Evolutionary conservation across 30 jellyfish, hydroid and myxozoan species (phyloP).

Genomic region (Sanderia malayensis): DNA sequence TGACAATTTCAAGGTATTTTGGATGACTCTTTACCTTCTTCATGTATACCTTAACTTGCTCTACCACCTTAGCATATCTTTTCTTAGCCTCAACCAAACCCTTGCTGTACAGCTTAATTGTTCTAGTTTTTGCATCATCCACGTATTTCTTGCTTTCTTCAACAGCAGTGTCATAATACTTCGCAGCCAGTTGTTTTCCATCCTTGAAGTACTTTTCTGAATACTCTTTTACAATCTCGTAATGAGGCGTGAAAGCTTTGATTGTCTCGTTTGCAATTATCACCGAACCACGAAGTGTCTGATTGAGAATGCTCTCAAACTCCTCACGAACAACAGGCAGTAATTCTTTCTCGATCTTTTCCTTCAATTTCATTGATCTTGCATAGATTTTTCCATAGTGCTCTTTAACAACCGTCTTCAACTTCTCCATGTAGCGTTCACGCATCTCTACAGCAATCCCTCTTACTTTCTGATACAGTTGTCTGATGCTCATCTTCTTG

Average conservation of each 20-base stretch:
- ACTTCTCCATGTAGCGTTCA: conserved; percentile 11
- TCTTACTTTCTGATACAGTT: conserved; percentile 36
- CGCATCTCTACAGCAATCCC: conserved; percentile 4
- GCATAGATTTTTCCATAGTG: conserved; percentile 41
- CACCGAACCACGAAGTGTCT: conserved; percentile 78
- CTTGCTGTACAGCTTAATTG: conserved; percentile 39
- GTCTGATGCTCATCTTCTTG: conserved; percentile 64
- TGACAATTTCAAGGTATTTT: conserved; percentile 42
- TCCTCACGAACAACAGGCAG: conserved; percentile 84
- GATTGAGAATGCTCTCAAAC: conserved; percentile 83
- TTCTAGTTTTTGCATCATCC: conserved; percentile 16
- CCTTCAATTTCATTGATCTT: conserved; percentile 23
- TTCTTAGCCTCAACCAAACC: conserved; percentile 4
- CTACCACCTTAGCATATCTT: conserved; percentile 12
- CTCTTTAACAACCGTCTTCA: conserved; percentile 37
- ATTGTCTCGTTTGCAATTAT: conserved; percentile 68
- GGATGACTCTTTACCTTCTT: conserved; percentile 56
- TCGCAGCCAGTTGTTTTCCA: not conserved
- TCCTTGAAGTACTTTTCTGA: conserved; percentile 17
- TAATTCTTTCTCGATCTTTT: conserved; percentile 26
- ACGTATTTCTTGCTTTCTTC: conserved; percentile 6
- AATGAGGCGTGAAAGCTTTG: conserved; percentile 85
- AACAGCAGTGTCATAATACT: conserved; percentile 23
- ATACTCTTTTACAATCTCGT: conserved; percentile 28
- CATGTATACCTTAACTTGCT: conserved; percentile 3